A percentile compares a stretch with the other conserved stretches of the same genome.
phyloP scores from a whole-genome alignment of 2,888 invertebrate genomes.

The Dryobota labecula region DNA sequence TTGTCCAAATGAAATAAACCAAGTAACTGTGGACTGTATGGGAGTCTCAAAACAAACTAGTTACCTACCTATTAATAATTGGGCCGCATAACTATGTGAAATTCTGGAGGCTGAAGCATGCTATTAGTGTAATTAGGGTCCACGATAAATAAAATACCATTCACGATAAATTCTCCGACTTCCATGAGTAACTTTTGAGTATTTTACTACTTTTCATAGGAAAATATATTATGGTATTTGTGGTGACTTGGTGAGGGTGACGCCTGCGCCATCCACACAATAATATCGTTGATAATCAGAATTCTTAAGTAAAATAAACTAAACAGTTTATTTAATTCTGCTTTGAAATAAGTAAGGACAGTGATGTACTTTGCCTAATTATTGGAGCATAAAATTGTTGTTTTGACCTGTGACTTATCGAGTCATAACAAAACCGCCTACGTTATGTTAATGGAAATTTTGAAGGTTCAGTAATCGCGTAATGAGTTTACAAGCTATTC shows the following conservation, averaged over 20 bases:
- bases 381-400: not conserved
- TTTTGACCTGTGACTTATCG: conserved; percentile 13
- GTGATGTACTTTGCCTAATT: not conserved
- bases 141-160: conserved; percentile 16
- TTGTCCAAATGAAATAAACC: conserved; percentile 7
- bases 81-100: conserved; percentile 19
- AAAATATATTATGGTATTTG: not conserved
- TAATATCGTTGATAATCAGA: not conserved
- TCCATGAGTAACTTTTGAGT: conserved; percentile 2
- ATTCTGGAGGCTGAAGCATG: conserved; percentile 5
- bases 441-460: conserved; percentile 7
- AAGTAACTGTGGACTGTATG: not conserved
- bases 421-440: conserved; percentile 11
- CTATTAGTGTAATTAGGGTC: conserved; percentile 18
- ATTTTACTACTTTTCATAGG: conserved; percentile 6
- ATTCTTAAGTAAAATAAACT: not conserved
- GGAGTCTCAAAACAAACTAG: not conserved
- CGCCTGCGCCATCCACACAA: not conserved
- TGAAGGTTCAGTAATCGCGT: conserved; percentile 23
- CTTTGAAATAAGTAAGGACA: not conserved
- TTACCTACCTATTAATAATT: conserved; percentile 8
- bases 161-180: conserved; percentile 9
- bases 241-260: not conserved
- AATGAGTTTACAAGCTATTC: conserved; percentile 14
- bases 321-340: not conserved